Evolutionary conservation across 2,797 vertebrate genomes (phyloP), one percentile per base, ranked within the genome.

Genomic region (Clarias pachynema): DNA sequence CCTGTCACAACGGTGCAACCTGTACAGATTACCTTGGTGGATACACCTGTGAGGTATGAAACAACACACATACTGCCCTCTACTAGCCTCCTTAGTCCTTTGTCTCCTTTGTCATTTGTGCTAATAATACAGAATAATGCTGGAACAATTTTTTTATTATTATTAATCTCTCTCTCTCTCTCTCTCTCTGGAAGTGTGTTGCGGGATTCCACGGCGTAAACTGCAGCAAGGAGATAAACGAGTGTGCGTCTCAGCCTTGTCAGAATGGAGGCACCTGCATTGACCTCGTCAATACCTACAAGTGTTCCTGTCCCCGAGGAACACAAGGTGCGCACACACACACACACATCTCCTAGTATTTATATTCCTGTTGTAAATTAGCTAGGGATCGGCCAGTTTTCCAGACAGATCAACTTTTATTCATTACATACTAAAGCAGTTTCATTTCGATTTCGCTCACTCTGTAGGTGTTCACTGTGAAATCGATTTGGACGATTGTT

Each of bases 281-380:
- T 65, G 97, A 99, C 94, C 96, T 99, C 90, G 96, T 97, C 95
- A 97, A 99, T 95, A 97, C 96, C 92, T 99, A 99, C 96, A 99
- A 99, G 95, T 99, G 98, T 90, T 99, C 98, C 85, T 99, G 98
- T 91, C 98, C 98, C 70, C 95, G 97, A 85, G 98, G 98, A 93
- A 99, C 97, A 0, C 98, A 99, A 95, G 98, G 98, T 98, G 92
- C 95, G 94, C 1, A 31, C 29, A n/a, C 44, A 40, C 16, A 4
- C 44, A 49, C 44, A 49, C 44, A 44, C 44, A 2, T 2, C n/a
- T 29, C n/a, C 18, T n/a, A 60, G 75, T n/a, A 22, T 78, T 60
- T 34, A 59, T 20, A 29, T 5, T 34, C 2, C 8, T 37, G 14
- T 20, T 24, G n/a, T 29, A 57, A 56, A 31, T 57, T 18, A 57